These are phyloP conservation scores for Takifugu flavidus DNA, from an alignment of 2,113 vertebrate genomes.

Conservation along the genomic window DNA sequence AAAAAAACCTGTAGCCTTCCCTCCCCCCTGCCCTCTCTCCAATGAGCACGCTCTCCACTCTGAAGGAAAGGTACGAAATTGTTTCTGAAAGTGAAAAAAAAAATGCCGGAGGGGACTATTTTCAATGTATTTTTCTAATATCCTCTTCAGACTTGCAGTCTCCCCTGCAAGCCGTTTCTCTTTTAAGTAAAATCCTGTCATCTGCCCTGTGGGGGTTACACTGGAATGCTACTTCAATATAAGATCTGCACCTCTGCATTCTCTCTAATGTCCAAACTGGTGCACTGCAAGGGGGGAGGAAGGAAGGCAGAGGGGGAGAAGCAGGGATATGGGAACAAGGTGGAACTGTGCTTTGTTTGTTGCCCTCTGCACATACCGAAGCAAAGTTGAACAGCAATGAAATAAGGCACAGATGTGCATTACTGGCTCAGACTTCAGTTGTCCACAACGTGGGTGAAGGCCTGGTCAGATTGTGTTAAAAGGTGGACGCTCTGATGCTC, in stretches of 20 bases:
- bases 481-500: slow-evolving; percentile 55
- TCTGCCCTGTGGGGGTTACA: slow-evolving; percentile 67
- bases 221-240: slow-evolving; percentile 71
- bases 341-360: slow-evolving; percentile 73
- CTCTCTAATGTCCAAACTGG: slow-evolving; percentile 55
- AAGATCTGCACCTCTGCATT: slow-evolving; percentile 70
- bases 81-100: slow-evolving; percentile 63
- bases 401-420: slow-evolving; percentile 79
- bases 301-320: slow-evolving; percentile 8
- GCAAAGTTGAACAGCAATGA: slow-evolving; percentile 73
- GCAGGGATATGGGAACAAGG: slow-evolving; percentile 65
- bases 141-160: slow-evolving; percentile 78
- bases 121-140: slow-evolving; percentile 79
- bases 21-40: slow-evolving; percentile 31
- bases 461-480: slow-evolving; percentile 54
- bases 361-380: slow-evolving; percentile 68
- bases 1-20: slow-evolving; percentile 30
- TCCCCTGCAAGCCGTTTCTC: slow-evolving; percentile 64
- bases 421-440: slow-evolving; percentile 67
- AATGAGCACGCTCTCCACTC: slow-evolving; percentile 51
- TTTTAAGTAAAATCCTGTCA: slow-evolving; percentile 75
- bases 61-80: slow-evolving; percentile 71
- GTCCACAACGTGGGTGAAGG: slow-evolving; percentile 55
- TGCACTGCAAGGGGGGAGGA: slow-evolving; percentile 32
- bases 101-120: slow-evolving; percentile 66